These are phyloP conservation scores for Dugesia japonica DNA, from an alignment of 2,888 invertebrate species.

Conservation along the genomic window DNA sequence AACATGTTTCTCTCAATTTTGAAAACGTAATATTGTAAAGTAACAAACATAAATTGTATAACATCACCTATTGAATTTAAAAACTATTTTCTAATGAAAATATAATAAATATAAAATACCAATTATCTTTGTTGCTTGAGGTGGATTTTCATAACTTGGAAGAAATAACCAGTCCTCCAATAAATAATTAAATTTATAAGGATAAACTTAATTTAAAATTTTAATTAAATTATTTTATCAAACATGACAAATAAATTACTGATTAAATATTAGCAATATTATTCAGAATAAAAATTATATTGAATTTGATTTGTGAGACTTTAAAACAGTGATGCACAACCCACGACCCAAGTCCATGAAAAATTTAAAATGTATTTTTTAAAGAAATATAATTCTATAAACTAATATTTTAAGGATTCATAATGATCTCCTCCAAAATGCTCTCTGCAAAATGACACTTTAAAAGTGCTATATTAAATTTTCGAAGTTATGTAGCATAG, in stretches of 20 bases:
- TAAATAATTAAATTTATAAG: constrained; percentile 62
- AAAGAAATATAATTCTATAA: too few relatives aligned
- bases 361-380: too few relatives aligned
- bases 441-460: too few relatives aligned
- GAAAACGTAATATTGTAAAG: constrained; percentile 72
- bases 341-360: too few relatives aligned
- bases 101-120: background rate
- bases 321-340: too few relatives aligned
- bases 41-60: constrained; percentile 66
- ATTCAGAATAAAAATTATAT: too few relatives aligned
- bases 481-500: too few relatives aligned
- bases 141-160: constrained; percentile 51
- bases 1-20: constrained; percentile 56
- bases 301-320: too few relatives aligned
- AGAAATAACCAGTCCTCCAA: constrained; percentile 66
- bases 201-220: constrained; percentile 60
- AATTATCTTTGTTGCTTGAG: background rate
- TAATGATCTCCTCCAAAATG: too few relatives aligned
- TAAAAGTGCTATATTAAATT: too few relatives aligned
- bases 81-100: background rate
- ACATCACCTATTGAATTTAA: constrained; percentile 57
- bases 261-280: too few relatives aligned
- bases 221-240: constrained; percentile 50
- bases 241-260: constrained; percentile 51
- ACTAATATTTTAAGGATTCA: too few relatives aligned